These are phyloP conservation scores for Orycteropus afer DNA, from an alignment of 2,113 vertebrate genomes.

Conservation along the genomic window DNA sequence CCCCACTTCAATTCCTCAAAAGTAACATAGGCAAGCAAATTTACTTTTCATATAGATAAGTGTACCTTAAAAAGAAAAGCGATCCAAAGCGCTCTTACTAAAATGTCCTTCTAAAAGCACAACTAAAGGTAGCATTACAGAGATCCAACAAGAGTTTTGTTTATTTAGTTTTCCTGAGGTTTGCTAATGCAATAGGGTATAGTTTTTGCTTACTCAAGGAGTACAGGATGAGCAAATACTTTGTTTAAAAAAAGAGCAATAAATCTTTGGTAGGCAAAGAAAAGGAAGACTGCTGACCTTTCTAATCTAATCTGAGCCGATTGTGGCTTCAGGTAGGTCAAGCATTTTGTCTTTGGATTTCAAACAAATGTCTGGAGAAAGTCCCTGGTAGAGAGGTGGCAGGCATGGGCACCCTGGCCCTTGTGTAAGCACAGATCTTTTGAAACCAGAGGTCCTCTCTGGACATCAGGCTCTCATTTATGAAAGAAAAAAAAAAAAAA, in stretches of 20 bases:
- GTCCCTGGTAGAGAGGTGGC: background rate
- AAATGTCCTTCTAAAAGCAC: background rate
- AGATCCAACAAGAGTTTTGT: background rate
- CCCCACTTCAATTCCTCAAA: background rate
- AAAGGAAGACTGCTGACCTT: background rate
- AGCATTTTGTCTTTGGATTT: background rate
- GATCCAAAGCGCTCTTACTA: background rate
- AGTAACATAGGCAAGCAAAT: background rate
- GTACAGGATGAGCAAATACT: background rate
- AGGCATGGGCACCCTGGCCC: background rate
- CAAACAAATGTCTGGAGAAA: background rate
- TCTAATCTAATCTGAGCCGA: background rate
- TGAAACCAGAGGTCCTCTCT: background rate
- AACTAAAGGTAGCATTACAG: background rate
- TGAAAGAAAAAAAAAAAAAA: too few relatives aligned
- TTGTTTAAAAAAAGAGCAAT: conserved; percentile 21
- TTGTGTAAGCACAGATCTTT: background rate
- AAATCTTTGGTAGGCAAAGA: background rate
- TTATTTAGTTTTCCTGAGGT: background rate
- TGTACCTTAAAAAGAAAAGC: conserved; percentile 16
- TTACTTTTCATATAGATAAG: background rate
- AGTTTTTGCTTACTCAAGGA: conserved; percentile 19
- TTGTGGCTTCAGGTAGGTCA: background rate
- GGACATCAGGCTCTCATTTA: background rate
- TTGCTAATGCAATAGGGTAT: background rate